Evolutionary conservation across 2,797 vertebrate genomes (phyloP).

Genomic region (Gila robusta): DNA sequence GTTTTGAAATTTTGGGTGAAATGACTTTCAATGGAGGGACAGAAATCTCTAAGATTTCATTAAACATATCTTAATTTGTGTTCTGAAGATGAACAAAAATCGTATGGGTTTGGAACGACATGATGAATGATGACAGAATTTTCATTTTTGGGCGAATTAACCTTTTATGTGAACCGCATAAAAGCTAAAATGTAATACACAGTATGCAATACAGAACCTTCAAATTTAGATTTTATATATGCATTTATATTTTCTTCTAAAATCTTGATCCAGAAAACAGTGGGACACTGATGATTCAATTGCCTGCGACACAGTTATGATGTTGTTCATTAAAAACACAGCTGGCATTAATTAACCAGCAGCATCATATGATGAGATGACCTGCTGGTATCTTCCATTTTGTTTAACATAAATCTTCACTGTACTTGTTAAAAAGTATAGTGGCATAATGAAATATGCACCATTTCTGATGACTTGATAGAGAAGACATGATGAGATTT

Average conservation of each 20-base stretch:
- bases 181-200: too few species aligned
- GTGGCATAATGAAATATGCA: background rate
- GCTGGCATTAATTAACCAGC: constrained; percentile 19
- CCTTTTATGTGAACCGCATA: background rate
- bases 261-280: background rate
- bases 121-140: background rate
- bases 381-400: background rate
- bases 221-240: background rate
- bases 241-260: background rate
- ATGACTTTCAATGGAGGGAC: background rate
- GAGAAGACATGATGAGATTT: background rate
- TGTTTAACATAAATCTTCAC: background rate
- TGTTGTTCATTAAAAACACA: constrained; percentile 24
- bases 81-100: background rate
- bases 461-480: background rate
- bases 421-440: background rate
- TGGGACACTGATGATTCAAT: background rate
- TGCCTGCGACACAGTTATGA: background rate
- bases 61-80: background rate
- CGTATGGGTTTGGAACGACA: background rate
- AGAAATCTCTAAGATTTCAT: background rate
- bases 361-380: background rate
- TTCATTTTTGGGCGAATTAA: background rate
- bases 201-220: background rate
- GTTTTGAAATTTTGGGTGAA: background rate